phyloP scores from a whole-genome alignment of 2,113 vertebrate species.

The Turnix velox region DNA sequence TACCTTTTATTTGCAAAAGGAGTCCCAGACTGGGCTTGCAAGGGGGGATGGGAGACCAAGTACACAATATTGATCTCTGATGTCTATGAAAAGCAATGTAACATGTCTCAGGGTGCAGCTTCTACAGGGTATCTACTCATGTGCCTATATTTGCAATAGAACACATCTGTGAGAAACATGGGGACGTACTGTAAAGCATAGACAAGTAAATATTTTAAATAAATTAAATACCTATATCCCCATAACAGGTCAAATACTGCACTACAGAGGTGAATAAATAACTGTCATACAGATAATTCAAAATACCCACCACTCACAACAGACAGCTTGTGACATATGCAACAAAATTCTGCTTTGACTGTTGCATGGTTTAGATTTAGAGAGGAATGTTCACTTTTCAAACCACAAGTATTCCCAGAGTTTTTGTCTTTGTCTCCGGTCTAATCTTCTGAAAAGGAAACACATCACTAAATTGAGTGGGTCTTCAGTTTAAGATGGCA shows the following conservation, averaged over 20 bases:
- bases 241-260: background rate
- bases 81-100: background rate
- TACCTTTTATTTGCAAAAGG: background rate
- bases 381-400: background rate
- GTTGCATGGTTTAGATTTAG: background rate
- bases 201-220: background rate
- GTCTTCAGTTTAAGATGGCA: background rate
- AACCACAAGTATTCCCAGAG: background rate
- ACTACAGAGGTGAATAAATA: background rate
- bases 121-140: background rate
- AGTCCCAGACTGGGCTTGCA: background rate
- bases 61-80: background rate
- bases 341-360: background rate
- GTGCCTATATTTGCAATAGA: background rate
- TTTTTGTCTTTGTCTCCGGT: background rate
- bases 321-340: background rate
- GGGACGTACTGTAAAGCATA: background rate
- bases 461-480: background rate
- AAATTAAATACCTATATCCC: background rate
- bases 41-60: background rate
- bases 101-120: background rate
- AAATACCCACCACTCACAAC: background rate
- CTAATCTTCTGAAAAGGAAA: background rate
- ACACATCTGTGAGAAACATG: accelerated
- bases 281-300: accelerated